These are phyloP conservation scores for Semnornis frantzii DNA, from an alignment of 2,113 vertebrate species.

Conservation along the genomic window DNA sequence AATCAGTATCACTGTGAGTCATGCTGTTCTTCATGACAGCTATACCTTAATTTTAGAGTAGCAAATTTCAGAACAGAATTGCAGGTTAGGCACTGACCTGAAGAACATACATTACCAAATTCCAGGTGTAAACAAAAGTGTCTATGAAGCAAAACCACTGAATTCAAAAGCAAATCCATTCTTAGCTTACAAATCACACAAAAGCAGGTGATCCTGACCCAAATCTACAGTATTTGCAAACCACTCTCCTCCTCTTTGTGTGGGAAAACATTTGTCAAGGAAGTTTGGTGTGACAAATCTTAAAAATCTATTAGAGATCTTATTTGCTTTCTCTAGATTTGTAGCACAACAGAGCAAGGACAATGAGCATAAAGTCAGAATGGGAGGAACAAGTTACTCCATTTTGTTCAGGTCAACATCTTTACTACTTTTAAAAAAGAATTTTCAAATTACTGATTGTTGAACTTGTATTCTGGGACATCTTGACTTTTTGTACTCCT, in stretches of 20 bases:
- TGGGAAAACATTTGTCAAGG: not conserved
- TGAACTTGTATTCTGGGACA: not conserved
- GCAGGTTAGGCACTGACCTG: not conserved
- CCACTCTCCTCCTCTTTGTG: not conserved
- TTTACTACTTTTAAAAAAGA: not conserved
- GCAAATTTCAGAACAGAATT: not conserved
- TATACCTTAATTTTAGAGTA: not conserved
- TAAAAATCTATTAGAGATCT: not conserved
- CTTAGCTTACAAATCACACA: not conserved
- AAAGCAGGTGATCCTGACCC: not conserved
- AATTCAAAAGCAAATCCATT: not conserved
- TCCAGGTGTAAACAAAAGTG: not conserved
- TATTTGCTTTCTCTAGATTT: not conserved
- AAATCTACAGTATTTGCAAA: not conserved
- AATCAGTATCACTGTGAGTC: not conserved
- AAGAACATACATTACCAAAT: not conserved
- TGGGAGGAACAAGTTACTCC: not conserved
- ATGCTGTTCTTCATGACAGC: not conserved
- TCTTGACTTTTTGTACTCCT: not conserved
- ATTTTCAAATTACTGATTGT: not conserved
- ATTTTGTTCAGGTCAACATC: not conserved
- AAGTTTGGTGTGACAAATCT: not conserved
- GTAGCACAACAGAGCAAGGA: not conserved
- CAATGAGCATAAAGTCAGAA: not conserved
- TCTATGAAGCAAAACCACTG: not conserved